These are phyloP conservation scores for Halocynthia aurantium DNA, from an alignment of 23 tunicate species.

Conservation along the genomic window DNA sequence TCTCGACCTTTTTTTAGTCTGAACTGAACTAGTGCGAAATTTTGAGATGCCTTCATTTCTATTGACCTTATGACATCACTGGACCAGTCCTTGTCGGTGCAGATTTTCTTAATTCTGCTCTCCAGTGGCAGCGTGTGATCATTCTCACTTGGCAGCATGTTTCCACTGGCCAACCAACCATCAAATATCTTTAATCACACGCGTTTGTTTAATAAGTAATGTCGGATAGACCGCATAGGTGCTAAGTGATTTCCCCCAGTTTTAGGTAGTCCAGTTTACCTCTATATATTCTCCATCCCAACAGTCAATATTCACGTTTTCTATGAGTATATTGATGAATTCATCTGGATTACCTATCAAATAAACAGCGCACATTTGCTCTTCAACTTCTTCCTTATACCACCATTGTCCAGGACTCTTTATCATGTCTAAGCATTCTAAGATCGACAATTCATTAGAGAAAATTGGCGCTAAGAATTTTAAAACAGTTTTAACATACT, in stretches of 20 bases:
- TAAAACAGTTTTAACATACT: too few relatives aligned
- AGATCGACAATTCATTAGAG: not conserved
- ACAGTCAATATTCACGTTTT: not conserved
- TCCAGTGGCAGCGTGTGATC: not conserved
- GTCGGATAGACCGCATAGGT: too few relatives aligned
- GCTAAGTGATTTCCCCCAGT: too few relatives aligned
- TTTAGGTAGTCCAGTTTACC: not conserved
- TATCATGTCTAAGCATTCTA: constrained; percentile 5
- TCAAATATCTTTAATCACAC: not conserved
- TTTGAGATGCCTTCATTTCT: not conserved
- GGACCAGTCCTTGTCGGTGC: not conserved
- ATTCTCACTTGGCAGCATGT: not conserved
- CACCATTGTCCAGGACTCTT: not conserved
- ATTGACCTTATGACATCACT: not conserved
- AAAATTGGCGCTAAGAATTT: too few relatives aligned
- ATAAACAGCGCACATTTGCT: constrained; percentile 7
- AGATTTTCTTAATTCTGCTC: not conserved
- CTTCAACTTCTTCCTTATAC: not conserved
- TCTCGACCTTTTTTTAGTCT: not conserved
- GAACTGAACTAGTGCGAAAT: constrained; percentile 1
- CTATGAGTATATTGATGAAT: not conserved
- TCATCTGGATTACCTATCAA: constrained; percentile 4
- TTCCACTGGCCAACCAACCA: constrained; percentile 1
- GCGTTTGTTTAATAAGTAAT: too few relatives aligned
- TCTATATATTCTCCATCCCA: not conserved